phyloP scores from a whole-genome alignment of 2,797 vertebrate genomes.

The Cynopterus sphinx region DNA sequence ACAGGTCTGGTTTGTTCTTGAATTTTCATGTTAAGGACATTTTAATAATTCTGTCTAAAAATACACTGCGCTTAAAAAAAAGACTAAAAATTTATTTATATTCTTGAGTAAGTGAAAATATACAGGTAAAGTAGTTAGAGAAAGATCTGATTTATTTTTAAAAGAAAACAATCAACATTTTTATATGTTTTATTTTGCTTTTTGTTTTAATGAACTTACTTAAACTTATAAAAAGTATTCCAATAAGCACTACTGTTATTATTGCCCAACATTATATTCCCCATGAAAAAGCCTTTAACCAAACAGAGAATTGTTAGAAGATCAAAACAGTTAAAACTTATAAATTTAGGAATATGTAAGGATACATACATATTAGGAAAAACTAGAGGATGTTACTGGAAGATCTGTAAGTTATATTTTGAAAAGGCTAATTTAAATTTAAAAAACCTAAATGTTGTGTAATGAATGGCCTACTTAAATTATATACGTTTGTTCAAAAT shows the following conservation, averaged over 20 bases:
- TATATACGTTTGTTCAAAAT: neutral
- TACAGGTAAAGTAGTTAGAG: neutral
- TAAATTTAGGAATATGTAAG: slow-evolving; percentile 41
- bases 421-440: neutral
- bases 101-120: neutral
- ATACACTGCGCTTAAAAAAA: neutral
- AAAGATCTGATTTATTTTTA: neutral
- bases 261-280: neutral
- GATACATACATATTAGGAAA: neutral
- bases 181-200: neutral
- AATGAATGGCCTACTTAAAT: neutral
- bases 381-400: neutral
- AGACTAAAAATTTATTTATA: neutral
- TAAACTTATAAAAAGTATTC: slow-evolving; percentile 36
- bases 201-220: slow-evolving; percentile 17
- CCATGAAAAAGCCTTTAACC: slow-evolving; percentile 52
- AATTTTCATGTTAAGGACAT: neutral
- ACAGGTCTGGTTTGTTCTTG: neutral
- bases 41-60: neutral
- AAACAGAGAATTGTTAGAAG: slow-evolving; percentile 23
- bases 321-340: neutral
- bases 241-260: slow-evolving; percentile 49
- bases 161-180: neutral
- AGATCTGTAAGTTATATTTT: neutral
- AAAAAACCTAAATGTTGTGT: neutral